Conservation (phyloP, 1,140 invertebrate genomes). For the Hermetia illucens region DNA sequence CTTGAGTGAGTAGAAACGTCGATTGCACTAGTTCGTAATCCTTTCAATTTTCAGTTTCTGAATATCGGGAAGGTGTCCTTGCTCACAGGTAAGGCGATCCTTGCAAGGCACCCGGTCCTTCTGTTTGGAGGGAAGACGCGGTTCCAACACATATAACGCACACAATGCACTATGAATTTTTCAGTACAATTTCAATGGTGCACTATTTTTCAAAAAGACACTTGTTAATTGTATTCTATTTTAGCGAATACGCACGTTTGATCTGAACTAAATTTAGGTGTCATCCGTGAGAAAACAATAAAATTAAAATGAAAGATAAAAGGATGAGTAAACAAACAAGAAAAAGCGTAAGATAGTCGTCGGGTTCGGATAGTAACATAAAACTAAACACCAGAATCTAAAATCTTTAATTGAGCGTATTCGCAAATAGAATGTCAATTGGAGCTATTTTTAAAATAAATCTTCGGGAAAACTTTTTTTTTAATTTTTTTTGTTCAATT, state of each 20-base stretch:
- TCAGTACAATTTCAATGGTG: constrained; percentile 1
- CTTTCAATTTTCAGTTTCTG: background rate
- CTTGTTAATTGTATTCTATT: background rate
- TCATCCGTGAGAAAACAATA: no score
- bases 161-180: background rate
- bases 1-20: background rate
- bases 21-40: background rate
- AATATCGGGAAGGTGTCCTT: background rate
- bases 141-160: background rate
- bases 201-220: constrained; percentile 1
- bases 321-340: background rate
- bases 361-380: no score
- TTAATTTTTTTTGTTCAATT: no score
- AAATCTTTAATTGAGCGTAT: constrained; percentile 7
- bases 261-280: background rate
- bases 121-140: no score
- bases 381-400: constrained; percentile 1
- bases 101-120: no score
- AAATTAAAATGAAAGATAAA: background rate
- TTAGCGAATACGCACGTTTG: constrained; percentile 4
- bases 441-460: no score
- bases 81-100: background rate
- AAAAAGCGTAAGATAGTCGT: background rate
- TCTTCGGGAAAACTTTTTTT: no score
- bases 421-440: constrained; percentile 8